Conservation (phyloP, 92 coral and sea anemone species). For the Heteractis magnifica region DNA sequence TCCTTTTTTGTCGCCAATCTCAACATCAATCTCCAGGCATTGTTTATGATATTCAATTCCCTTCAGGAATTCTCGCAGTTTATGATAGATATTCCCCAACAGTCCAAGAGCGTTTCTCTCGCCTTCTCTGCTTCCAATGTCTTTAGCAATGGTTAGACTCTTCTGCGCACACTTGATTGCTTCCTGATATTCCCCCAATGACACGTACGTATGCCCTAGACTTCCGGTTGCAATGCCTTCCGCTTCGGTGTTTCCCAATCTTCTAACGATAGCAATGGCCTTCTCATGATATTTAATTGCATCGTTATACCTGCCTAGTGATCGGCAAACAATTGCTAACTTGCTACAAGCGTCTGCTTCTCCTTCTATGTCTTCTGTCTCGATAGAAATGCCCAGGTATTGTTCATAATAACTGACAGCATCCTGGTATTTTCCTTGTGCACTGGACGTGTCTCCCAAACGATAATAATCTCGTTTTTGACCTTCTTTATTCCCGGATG, state of each 20-base stretch:
- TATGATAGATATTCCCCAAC: not conserved
- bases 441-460: not conserved
- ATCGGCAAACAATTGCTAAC: not conserved
- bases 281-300: not conserved
- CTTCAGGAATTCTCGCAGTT: too few species aligned
- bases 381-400: not conserved
- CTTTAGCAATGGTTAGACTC: not conserved
- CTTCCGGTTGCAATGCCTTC: conserved; percentile 1
- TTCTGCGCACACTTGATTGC: not conserved
- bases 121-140: not conserved
- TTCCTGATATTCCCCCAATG: not conserved
- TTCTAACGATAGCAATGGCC: not conserved
- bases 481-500: not conserved
- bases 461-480: not conserved
- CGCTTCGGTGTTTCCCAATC: not conserved
- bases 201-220: not conserved
- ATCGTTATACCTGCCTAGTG: not conserved
- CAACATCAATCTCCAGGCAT: not conserved
- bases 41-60: not conserved
- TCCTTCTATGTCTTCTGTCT: not conserved
- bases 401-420: not conserved
- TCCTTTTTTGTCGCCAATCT: conserved; percentile 1
- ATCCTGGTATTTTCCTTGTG: not conserved
- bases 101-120: not conserved
- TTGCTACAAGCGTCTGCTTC: not conserved